phyloP scores from a whole-genome alignment of 2,888 invertebrate genomes.

The Zaprionus bogoriensis region DNA sequence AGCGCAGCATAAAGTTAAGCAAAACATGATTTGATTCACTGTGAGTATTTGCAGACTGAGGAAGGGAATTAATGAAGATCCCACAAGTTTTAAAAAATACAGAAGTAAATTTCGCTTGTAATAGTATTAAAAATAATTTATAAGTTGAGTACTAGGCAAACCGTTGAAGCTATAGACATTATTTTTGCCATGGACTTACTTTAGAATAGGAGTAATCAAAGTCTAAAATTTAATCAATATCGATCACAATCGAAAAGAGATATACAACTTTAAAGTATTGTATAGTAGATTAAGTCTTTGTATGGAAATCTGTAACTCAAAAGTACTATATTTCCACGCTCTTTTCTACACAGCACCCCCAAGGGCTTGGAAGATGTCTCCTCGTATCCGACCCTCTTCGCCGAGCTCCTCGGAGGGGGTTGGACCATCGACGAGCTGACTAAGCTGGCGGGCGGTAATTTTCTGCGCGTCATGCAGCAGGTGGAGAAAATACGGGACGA shows the following conservation, averaged over 20 bases:
- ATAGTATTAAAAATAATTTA: too few relatives aligned
- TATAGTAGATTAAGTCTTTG: too few relatives aligned
- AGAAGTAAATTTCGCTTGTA: too few relatives aligned
- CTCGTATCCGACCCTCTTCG: slow-evolving; percentile 90
- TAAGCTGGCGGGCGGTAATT: slow-evolving; percentile 90
- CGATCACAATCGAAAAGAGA: too few relatives aligned
- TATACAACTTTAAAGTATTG: too few relatives aligned
- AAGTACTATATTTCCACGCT: background rate
- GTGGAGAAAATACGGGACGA: slow-evolving; percentile 90
- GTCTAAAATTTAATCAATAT: too few relatives aligned
- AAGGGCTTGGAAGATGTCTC: slow-evolving; percentile 92
- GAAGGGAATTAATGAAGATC: too few relatives aligned
- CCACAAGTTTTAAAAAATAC: too few relatives aligned
- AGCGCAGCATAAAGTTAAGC: background rate
- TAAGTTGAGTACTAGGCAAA: background rate
- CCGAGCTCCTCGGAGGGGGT: slow-evolving; percentile 90
- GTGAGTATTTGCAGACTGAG: too few relatives aligned
- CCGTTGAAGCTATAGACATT: background rate
- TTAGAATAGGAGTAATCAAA: too few relatives aligned
- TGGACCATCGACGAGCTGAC: slow-evolving; percentile 91
- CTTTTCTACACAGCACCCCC: slow-evolving; percentile 86
- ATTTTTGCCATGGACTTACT: background rate
- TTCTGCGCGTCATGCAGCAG: slow-evolving; percentile 86
- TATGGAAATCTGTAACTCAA: too few relatives aligned
- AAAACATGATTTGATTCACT: too few relatives aligned